Conservation (phyloP, 2,888 invertebrate genomes). For the Drosophila kuntzei region DNA sequence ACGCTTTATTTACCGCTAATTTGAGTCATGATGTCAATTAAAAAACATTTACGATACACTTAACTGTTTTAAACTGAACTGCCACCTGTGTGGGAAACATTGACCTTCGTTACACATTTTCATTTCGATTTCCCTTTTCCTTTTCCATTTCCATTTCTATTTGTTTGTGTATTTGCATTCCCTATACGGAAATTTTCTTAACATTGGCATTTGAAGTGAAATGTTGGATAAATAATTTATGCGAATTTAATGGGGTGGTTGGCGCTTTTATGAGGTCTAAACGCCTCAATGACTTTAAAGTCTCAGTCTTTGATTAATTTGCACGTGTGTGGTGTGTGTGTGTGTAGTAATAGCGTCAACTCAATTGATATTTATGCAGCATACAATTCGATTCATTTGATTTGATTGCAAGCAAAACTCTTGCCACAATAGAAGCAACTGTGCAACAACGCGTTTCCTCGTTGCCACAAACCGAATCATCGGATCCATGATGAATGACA, state of each 20-base stretch:
- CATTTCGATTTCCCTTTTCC: constrained; percentile 36
- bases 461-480: background rate
- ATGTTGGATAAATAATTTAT: constrained; percentile 59
- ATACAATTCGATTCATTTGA: constrained; percentile 54
- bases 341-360: constrained; percentile 48
- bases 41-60: constrained; percentile 10
- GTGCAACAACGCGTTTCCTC: constrained; percentile 5
- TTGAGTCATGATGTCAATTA: constrained; percentile 17
- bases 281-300: constrained; percentile 16
- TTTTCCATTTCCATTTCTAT: constrained; percentile 8
- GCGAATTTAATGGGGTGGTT: constrained; percentile 33
- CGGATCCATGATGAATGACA: constrained; percentile 17
- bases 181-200: background rate
- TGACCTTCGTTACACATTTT: constrained; percentile 59
- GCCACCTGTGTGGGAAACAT: constrained; percentile 30
- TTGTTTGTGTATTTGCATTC: background rate
- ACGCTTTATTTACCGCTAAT: constrained; percentile 7
- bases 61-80: background rate
- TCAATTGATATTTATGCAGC: constrained; percentile 64
- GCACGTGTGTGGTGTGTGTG: background rate
- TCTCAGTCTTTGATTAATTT: constrained; percentile 20
- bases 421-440: constrained; percentile 7
- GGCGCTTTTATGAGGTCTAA: background rate
- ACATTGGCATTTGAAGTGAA: constrained; percentile 30
- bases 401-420: background rate